Evolutionary conservation across 2,888 invertebrate species (phyloP), one percentile per base, ranked within the genome.

Genomic region (Sinelater perroti): DNA sequence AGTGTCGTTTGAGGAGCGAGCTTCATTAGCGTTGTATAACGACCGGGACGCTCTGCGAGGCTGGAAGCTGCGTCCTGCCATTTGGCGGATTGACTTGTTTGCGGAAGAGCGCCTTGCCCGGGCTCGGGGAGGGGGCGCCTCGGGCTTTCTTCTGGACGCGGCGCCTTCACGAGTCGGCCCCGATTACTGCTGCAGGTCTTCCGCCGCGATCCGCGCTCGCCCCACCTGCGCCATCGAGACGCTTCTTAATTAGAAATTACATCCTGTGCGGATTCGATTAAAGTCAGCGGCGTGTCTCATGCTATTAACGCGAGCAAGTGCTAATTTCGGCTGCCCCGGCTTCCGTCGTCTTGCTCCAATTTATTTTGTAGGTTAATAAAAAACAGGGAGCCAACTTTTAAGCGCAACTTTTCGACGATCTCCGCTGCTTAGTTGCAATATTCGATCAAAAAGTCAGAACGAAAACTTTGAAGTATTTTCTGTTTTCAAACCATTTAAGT

Each of bases 171-270:
- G 42, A 58, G 50, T 58, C 58, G 44, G 36, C 42, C 53, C 49
- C 58, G 58, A 53, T 58, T 58, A 58, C 47, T 50, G 58, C 53
- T 49, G 58, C 50, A 58, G 58, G 53, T 58, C 53, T 58, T 58
- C 47, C 44, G 49, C 53, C 44, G 42, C 53, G 53, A 49, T 49
- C 53, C 47, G 33, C 38, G 53, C 55, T 60, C 36, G 30, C 45
- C 36, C 49, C 50, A 50, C 62, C 60, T 54, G 42, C 57, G 17
- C 26, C 46, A 42, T 40, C 38, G 21, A 59, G 30, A 56, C 62
- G 50, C 56, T 66, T 68, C 67, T 68, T 70, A 70, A 70, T 70
- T 70, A 69, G 68, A 70, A 70, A 68, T 70, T 68, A 70, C 67
- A 62, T 64, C 64, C 63, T 60, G 64, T 63, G 63, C 54, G 63